These are phyloP conservation scores for Pollenia labialis DNA, from an alignment of 2,888 invertebrate species.

Conservation along the genomic window DNA sequence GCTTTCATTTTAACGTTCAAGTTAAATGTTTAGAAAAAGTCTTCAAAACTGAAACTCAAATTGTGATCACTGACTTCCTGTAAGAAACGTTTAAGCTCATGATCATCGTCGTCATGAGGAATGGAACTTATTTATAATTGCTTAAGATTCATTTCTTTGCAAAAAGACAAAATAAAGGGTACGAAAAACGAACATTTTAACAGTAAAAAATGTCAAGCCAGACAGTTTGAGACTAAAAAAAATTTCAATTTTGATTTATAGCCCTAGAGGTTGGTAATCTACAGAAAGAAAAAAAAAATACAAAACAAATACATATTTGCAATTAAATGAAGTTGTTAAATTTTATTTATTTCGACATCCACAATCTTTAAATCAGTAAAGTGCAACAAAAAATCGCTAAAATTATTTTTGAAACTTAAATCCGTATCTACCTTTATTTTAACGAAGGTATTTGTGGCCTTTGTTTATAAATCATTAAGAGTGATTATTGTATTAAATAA, in stretches of 20 bases:
- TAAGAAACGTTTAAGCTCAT: slow-evolving; percentile 46
- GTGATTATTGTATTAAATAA: background rate
- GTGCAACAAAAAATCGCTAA: background rate
- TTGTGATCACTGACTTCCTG: slow-evolving; percentile 63
- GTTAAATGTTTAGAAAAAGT: slow-evolving; percentile 33
- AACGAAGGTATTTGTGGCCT: background rate
- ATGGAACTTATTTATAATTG: slow-evolving; percentile 57
- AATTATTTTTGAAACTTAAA: background rate
- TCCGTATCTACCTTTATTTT: no score
- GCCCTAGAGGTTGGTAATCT: slow-evolving; percentile 52
- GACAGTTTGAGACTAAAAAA: slow-evolving; percentile 16
- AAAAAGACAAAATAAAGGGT: background rate
- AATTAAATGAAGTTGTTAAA: slow-evolving; percentile 57
- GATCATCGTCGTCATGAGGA: slow-evolving; percentile 40
- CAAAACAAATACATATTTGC: slow-evolving; percentile 30
- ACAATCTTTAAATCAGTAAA: slow-evolving; percentile 21
- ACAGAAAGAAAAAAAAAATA: background rate
- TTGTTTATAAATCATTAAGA: background rate
- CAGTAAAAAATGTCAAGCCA: slow-evolving; percentile 43
- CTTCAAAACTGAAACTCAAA: slow-evolving; percentile 24
- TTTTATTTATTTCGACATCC: slow-evolving; percentile 40
- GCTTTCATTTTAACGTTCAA: slow-evolving; percentile 35
- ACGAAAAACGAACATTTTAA: slow-evolving; percentile 5
- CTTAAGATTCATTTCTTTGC: background rate
- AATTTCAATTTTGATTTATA: slow-evolving; percentile 59